Evolutionary conservation across 2,113 vertebrate genomes (phyloP).

Genomic region (Dolichotis patagonum): DNA sequence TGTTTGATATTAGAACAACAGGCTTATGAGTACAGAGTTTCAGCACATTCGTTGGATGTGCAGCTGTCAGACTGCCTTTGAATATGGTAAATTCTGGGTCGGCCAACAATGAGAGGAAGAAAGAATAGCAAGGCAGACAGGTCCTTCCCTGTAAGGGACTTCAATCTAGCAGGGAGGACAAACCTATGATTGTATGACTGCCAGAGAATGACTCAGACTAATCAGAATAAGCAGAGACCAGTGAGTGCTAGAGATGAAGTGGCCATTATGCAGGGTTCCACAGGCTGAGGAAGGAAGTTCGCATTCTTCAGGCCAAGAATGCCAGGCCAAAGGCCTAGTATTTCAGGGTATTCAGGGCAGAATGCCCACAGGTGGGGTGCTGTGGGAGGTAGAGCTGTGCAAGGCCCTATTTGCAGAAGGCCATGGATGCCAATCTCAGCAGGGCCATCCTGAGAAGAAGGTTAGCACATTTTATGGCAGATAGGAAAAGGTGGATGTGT

Average conservation of each 20-base stretch:
- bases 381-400: background rate
- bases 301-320: background rate
- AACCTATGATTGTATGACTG: background rate
- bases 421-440: background rate
- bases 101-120: background rate
- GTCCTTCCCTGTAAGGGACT: background rate
- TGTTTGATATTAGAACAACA: slow-evolving; percentile 60
- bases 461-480: background rate
- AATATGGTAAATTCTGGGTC: background rate
- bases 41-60: background rate
- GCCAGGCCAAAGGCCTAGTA: background rate
- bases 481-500: background rate
- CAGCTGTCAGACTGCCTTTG: background rate
- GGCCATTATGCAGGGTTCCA: background rate
- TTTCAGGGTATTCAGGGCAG: background rate
- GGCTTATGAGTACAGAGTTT: background rate
- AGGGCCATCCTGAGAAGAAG: background rate
- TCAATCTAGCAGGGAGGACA: background rate
- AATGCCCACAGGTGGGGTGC: background rate
- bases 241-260: background rate
- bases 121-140: slow-evolving; percentile 1
- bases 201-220: background rate
- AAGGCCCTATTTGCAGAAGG: slow-evolving; percentile 12
- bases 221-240: background rate
- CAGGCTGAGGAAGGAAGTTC: background rate